Percentiles rank a stretch among this genome's conserved stretches.
Evolutionary conservation across 1,140 invertebrate species (phyloP).

Genomic region (Apis mellifera): Amel_HAv3.1 CM009941.2:12080001-12080500

Average conservation of each 20-base stretch:
- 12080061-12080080: constrained; percentile 52
- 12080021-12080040: neutral
- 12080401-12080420: no score
- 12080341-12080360: no score
- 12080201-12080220: neutral
- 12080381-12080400: no score
- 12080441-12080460: no score
- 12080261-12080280: neutral
- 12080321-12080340: neutral
- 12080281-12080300: neutral
- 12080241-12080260: neutral
- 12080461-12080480: no score
- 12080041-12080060: constrained; percentile 48
- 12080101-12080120: constrained; percentile 2
- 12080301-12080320: no score
- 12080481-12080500: neutral
- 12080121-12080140: constrained; percentile 19
- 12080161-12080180: constrained; percentile 4
- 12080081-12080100: constrained; percentile 52
- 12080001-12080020: constrained; percentile 2
- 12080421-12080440: no score
- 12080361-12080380: no score
- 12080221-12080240: neutral
- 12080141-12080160: neutral
- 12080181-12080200: neutral